Percentiles rank a stretch among this genome's conserved stretches.
Evolutionary conservation across 2,113 vertebrate genomes (phyloP).

Genomic region (Lepus americanus): DNA sequence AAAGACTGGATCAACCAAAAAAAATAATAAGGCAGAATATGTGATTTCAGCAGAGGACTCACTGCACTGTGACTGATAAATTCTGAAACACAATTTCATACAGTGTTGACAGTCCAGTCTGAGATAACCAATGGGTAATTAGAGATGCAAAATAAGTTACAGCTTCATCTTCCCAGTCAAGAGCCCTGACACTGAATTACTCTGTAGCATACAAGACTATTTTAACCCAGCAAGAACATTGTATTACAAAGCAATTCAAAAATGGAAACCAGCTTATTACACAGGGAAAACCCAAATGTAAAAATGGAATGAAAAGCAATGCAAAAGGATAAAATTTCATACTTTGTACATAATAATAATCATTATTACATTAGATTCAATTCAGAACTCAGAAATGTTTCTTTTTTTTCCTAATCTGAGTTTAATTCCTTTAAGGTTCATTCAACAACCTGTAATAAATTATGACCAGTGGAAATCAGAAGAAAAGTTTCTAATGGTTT

Average conservation of each 20-base stretch:
- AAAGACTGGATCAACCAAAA: constrained; percentile 4
- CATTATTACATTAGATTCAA: constrained; percentile 78
- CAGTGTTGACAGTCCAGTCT: background rate
- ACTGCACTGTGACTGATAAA: background rate
- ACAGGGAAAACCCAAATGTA: constrained; percentile 62
- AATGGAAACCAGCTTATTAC: constrained; percentile 77
- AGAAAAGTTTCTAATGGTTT: constrained; percentile 54
- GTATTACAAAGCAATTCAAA: constrained; percentile 74
- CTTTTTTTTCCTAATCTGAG: constrained; percentile 62
- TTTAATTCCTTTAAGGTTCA: constrained; percentile 70
- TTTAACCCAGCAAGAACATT: constrained; percentile 79
- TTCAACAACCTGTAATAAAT: constrained; percentile 66
- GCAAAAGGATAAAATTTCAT: constrained; percentile 74
- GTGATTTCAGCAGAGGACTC: background rate
- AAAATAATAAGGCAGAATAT: background rate
- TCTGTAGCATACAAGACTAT: constrained; percentile 58
- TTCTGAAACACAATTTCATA: background rate
- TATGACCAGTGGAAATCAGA: constrained; percentile 62
- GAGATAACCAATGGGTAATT: constrained; percentile 24
- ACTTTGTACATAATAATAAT: constrained; percentile 74
- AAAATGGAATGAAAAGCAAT: constrained; percentile 73
- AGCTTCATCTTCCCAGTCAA: constrained; percentile 44
- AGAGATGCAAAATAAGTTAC: constrained; percentile 52
- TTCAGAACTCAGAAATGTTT: constrained; percentile 69
- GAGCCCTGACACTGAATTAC: constrained; percentile 56